These are phyloP conservation scores for Romanogobio albipinnatus DNA, from an alignment of 2,113 vertebrate genomes.

Conservation along the genomic window DNA sequence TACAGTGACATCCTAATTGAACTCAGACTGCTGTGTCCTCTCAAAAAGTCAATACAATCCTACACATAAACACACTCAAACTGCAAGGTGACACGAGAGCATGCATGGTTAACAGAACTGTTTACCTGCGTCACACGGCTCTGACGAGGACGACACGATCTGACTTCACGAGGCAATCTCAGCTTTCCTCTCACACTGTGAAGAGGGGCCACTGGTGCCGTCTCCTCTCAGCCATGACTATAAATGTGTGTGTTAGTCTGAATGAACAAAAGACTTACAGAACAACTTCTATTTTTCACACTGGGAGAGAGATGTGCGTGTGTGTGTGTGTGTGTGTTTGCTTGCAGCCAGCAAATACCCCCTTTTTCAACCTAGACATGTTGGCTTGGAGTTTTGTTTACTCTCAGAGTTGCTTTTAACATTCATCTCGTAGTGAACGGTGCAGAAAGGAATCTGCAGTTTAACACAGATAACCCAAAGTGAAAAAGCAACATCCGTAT, in stretches of 20 bases:
- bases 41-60: background rate
- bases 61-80: background rate
- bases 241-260: constrained; percentile 66
- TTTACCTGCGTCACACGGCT: constrained; percentile 53
- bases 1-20: background rate
- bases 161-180: constrained; percentile 27
- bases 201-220: constrained; percentile 66
- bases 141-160: constrained; percentile 31
- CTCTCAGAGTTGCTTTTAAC: background rate
- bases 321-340: constrained; percentile 31
- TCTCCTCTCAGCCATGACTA: constrained; percentile 72
- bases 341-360: constrained; percentile 1
- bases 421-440: background rate
- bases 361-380: background rate
- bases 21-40: background rate
- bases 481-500: background rate
- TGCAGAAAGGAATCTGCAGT: background rate
- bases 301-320: constrained; percentile 52
- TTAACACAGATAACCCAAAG: background rate
- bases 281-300: constrained; percentile 65
- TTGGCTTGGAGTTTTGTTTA: constrained; percentile 38
- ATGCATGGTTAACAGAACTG: constrained; percentile 22
- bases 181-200: constrained; percentile 37
- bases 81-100: constrained; percentile 25
- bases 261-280: constrained; percentile 74